Conservation (phyloP, 2,797 vertebrate species). For the Acipenser ruthenus region DNA sequence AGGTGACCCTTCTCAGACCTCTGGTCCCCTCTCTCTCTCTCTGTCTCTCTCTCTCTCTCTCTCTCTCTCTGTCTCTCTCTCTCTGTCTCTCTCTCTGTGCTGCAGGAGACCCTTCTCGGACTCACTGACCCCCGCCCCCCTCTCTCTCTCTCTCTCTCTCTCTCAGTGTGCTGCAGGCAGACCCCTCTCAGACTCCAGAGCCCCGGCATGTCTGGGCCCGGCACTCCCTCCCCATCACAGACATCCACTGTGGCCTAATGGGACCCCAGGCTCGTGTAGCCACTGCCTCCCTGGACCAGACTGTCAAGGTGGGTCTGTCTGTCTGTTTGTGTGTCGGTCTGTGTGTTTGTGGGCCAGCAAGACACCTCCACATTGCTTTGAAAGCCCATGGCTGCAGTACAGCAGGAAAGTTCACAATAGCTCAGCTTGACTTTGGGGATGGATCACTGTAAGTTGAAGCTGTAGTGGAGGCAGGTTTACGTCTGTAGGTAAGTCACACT, state of each 20-base stretch:
- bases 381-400: too few relatives aligned
- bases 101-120: too few relatives aligned
- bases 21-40: too few relatives aligned
- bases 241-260: constrained; percentile 85
- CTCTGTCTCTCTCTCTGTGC: too few relatives aligned
- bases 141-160: constrained; percentile 1
- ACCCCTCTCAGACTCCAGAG: constrained; percentile 62
- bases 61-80: too few relatives aligned
- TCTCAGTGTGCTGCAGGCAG: constrained; percentile 76
- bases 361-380: too few relatives aligned
- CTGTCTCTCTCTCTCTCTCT: too few relatives aligned
- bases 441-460: background rate
- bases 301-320: constrained; percentile 68
- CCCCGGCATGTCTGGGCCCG: constrained; percentile 82
- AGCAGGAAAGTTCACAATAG: background rate
- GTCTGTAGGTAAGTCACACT: too few relatives aligned
- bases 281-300: constrained; percentile 86
- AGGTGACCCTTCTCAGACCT: background rate
- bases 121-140: too few relatives aligned
- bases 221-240: constrained; percentile 87
- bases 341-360: background rate
- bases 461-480: too few relatives aligned
- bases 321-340: constrained; percentile 1
- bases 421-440: background rate
- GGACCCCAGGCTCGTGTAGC: constrained; percentile 77